Percentiles rank a stretch among this genome's conserved stretches.
phyloP scores from a whole-genome alignment of 2,888 invertebrate species.

The Antheraea assamensis region DNA sequence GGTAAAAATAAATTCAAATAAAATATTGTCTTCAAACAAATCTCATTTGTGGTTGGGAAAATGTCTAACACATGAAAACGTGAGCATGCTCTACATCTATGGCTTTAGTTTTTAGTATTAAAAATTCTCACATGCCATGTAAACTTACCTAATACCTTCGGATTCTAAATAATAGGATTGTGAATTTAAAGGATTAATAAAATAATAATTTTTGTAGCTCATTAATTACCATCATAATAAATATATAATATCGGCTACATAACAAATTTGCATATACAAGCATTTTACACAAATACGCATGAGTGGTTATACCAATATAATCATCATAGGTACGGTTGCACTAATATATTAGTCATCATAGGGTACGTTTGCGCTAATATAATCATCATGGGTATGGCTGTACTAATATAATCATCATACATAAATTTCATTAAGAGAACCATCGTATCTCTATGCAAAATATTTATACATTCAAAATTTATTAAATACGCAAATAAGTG shows the following conservation, averaged over 20 bases:
- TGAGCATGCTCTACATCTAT: constrained; percentile 76
- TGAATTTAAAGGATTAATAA: constrained; percentile 45
- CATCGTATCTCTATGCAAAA: background rate
- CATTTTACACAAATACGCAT: background rate
- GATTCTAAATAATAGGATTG: constrained; percentile 26
- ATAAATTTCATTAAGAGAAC: no score
- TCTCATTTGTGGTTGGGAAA: constrained; percentile 75
- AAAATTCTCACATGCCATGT: constrained; percentile 48
- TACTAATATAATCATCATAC: background rate
- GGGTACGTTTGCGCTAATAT: no score
- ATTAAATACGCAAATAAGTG: background rate
- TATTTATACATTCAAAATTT: background rate
- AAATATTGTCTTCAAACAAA: constrained; percentile 38
- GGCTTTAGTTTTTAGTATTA: constrained; percentile 56
- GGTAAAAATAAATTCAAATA: constrained; percentile 34
- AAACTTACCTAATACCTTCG: constrained; percentile 46
- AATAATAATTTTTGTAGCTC: no score
- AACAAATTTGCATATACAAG: background rate
- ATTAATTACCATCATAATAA: no score
- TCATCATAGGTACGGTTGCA: no score
- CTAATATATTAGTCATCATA: no score
- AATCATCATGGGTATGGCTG: no score
- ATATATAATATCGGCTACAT: no score
- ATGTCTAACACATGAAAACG: constrained; percentile 74
- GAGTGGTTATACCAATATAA: no score